Base-by-base conservation (phyloP, 2,888 invertebrate genomes). In the Adineta ricciae region DNA sequence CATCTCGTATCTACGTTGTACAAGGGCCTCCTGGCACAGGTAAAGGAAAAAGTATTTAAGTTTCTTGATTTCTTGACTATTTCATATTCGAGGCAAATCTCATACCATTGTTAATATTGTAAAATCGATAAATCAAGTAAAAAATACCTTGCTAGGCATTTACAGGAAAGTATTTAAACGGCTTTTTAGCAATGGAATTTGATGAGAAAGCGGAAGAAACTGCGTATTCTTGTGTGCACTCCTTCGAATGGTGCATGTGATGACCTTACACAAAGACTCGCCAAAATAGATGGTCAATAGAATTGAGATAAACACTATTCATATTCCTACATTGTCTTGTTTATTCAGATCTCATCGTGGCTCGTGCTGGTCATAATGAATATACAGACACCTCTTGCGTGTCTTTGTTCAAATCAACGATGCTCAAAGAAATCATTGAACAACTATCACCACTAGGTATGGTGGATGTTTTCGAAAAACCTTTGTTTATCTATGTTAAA, bases 11-110 rank as follows among this genome's bases (percentile, higher is more conserved):
- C 87, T 93, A 94, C 87, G 92, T 95, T 88, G 93, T 96, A 84
- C 94, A 95, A 88, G 96, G 96, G 0, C 95, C 95, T 0, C 95
- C 90, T 87, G 95, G 95, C 56, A 95, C 95, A 4, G 96, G 96
- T 41, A 32, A 8, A n/a, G 3, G n/a, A 9, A 52, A 52, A 52
- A 14, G 32, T n/a, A 27, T 27, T 32, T n/a, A 7, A 14, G 27
- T 32, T 32, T 4, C 9, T 27, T 2, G 9, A 32, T 64, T 64
- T 64, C 11, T 32, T 27, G 32, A 64, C 27, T 64, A 11, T 64
- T 64, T 64, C 5, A 0, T 64, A 32, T 27, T 72, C 4, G 4
- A 72, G 72, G 72, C 7, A 96, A 96, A 91, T 94, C 95, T 0
- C 92, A 93, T 87, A 93, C 95, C 0, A 94, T 96, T 85, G 92